These are phyloP conservation scores for Ia io DNA, from an alignment of 2,113 vertebrate genomes.

Conservation along the genomic window DNA sequence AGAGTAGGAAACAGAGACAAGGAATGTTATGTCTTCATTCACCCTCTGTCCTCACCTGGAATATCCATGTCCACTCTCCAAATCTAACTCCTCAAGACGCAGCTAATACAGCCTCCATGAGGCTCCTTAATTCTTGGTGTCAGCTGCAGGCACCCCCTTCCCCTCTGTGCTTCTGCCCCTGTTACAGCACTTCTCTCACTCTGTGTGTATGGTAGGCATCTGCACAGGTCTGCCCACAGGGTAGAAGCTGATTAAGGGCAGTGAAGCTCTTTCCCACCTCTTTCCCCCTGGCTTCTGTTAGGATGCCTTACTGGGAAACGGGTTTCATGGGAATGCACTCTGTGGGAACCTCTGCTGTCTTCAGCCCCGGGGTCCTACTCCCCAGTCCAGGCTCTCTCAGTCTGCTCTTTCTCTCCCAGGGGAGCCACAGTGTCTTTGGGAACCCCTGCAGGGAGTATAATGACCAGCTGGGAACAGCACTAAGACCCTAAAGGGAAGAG, in stretches of 20 bases:
- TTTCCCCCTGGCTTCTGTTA: background rate
- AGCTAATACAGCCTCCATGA: background rate
- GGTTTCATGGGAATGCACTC: background rate
- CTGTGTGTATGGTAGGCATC: background rate
- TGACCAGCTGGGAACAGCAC: background rate
- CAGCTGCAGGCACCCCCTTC: too few species aligned
- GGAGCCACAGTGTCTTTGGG: background rate
- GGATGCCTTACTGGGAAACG: background rate
- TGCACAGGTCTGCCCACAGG: background rate
- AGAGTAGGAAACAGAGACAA: background rate
- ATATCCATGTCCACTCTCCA: background rate
- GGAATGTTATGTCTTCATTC: background rate
- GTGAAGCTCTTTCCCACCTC: background rate
- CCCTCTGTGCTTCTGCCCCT: background rate
- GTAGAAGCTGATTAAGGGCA: background rate
- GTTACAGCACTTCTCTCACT: background rate
- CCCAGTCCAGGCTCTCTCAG: background rate
- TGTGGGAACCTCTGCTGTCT: background rate
- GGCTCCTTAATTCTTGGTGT: background rate
- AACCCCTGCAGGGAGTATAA: background rate
- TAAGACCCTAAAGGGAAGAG: background rate
- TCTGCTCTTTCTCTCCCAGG: background rate
- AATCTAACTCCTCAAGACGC: background rate
- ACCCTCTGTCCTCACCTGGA: conserved; percentile 17
- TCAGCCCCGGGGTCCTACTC: background rate